Conservation (phyloP, 2,888 invertebrate genomes). For the Agriopis aurantiaria region DNA sequence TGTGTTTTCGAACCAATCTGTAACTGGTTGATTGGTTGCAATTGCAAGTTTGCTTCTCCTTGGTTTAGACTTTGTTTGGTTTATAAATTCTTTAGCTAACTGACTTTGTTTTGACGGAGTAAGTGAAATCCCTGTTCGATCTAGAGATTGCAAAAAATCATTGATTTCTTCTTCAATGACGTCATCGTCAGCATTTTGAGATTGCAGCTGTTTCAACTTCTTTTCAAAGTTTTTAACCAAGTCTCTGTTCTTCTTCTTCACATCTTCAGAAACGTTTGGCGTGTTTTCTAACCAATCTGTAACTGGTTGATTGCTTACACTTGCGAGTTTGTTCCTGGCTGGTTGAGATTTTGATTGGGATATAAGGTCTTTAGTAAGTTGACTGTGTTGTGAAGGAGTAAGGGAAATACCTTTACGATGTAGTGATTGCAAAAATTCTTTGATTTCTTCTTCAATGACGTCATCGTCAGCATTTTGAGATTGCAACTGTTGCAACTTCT, state of each 20-base stretch:
- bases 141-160: background rate
- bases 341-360: background rate
- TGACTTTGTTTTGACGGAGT: background rate
- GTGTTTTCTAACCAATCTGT: background rate
- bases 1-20: background rate
- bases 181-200: background rate
- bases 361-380: background rate
- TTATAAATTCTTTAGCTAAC: too few species aligned
- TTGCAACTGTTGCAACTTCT: background rate
- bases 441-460: conserved; percentile 1
- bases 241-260: too few species aligned
- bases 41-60: too few species aligned
- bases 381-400: background rate
- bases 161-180: background rate
- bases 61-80: background rate
- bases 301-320: background rate
- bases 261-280: background rate
- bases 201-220: background rate
- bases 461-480: background rate
- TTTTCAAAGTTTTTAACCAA: background rate
- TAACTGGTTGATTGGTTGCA: background rate
- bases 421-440: background rate
- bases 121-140: background rate
- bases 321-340: too few species aligned
- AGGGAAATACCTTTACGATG: background rate